Percentiles rank a stretch among this genome's conserved stretches.
Evolutionary conservation across 2,888 invertebrate species (phyloP).

Genomic region (Stenchaetothrips biformis): DNA sequence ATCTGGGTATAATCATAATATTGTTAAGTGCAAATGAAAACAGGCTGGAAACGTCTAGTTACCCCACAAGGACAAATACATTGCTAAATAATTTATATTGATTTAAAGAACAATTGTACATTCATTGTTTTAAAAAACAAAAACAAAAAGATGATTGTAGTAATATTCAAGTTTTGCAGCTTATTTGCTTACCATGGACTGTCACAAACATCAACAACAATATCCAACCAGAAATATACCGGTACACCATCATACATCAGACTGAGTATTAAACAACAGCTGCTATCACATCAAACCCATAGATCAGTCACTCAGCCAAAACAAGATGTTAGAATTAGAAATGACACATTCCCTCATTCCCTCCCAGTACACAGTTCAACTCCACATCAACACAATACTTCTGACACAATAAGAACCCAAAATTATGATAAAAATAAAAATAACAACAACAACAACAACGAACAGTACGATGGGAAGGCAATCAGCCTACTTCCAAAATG

Average conservation of each 20-base stretch:
- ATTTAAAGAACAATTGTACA: background rate
- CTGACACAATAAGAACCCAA: background rate
- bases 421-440: background rate
- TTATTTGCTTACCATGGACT: no score
- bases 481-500: background rate
- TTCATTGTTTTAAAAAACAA: no score
- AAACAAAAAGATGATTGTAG: no score
- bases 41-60: no score
- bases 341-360: no score
- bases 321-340: background rate
- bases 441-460: background rate
- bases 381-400: no score
- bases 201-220: background rate
- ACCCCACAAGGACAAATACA: no score
- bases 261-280: background rate
- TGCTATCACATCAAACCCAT: conserved; percentile 17
- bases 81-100: background rate
- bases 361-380: no score
- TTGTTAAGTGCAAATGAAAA: no score
- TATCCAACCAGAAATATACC: conserved; percentile 1
- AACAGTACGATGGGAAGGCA: background rate
- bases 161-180: no score
- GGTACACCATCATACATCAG: background rate
- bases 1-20: no score
- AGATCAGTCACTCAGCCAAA: background rate